Evolutionary conservation across 1,140 invertebrate species (phyloP).

Genomic region (Drosophila neocordata): DNA sequence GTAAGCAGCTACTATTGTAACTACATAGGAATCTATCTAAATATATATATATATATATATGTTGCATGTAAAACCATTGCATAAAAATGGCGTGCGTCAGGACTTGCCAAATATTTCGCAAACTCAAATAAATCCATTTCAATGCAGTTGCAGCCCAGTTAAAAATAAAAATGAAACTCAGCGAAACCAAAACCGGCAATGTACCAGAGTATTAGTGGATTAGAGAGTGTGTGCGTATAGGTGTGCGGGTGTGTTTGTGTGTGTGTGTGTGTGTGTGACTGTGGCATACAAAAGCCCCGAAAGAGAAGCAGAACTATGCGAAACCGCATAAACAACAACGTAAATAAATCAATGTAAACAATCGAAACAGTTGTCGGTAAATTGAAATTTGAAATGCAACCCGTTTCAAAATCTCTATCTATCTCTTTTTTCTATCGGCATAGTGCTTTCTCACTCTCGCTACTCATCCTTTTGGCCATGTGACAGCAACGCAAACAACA

Average conservation of each 20-base stretch:
- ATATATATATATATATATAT: conserved; percentile 21
- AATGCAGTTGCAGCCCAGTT: conserved; percentile 43
- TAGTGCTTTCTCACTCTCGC: conserved; percentile 13
- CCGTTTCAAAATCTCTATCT: conserved; percentile 22
- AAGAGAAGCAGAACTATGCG: conserved; percentile 19
- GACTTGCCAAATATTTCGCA: conserved; percentile 75
- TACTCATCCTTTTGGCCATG: conserved; percentile 18
- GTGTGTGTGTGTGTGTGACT: background rate
- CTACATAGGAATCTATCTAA: conserved; percentile 34
- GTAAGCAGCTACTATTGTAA: conserved; percentile 59
- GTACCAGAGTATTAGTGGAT: conserved; percentile 72
- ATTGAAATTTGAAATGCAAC: conserved; percentile 79
- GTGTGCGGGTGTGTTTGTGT: background rate
- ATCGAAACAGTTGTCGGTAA: conserved; percentile 80
- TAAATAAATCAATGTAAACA: conserved; percentile 81
- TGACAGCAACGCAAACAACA: conserved; percentile 36
- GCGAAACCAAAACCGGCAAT: conserved; percentile 58
- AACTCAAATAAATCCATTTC: conserved; percentile 77
- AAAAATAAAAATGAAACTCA: conserved; percentile 38
- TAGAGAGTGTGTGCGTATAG: conserved; percentile 35
- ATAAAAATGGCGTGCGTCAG: conserved; percentile 63
- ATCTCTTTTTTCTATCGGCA: conserved; percentile 18
- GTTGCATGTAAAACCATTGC: conserved; percentile 62
- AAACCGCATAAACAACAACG: conserved; percentile 63
- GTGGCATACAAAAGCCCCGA: conserved; percentile 27